Evolutionary conservation across 2,888 invertebrate genomes (phyloP).

Genomic region (Stenoptilia bipunctidactyla): DNA sequence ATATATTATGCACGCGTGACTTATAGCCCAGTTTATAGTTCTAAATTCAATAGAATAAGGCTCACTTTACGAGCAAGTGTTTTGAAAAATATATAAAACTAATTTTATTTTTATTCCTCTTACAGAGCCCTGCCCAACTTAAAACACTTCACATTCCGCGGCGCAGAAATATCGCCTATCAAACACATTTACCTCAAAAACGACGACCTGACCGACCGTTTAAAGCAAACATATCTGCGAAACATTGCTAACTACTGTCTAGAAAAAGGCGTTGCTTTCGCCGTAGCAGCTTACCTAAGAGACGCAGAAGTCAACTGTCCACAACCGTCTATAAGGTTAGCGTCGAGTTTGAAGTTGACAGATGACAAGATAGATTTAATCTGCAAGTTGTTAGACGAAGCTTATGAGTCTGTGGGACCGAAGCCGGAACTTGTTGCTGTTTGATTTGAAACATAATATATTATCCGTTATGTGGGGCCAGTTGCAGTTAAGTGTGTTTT

Average conservation of each 20-base stretch:
- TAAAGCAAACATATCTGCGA: conserved; percentile 68
- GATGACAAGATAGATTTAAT: conserved; percentile 70
- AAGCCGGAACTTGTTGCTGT: conserved; percentile 28
- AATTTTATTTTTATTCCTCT: too few species aligned
- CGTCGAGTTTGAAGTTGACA: conserved; percentile 75
- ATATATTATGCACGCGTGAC: too few species aligned
- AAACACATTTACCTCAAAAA: conserved; percentile 79
- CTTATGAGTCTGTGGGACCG: conserved; percentile 47
- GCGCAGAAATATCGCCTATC: conserved; percentile 77
- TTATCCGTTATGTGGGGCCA: too few species aligned
- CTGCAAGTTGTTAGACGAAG: conserved; percentile 44
- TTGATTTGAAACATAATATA: too few species aligned
- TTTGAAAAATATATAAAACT: too few species aligned
- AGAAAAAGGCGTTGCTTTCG: conserved; percentile 76
- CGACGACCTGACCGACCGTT: conserved; percentile 44
- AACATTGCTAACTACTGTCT: conserved; percentile 76
- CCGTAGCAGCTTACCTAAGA: conserved; percentile 78
- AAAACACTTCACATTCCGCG: conserved; percentile 61
- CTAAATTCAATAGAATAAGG: too few species aligned
- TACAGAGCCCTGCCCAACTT: conserved; percentile 53
- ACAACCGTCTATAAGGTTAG: conserved; percentile 80
- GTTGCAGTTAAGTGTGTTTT: too few species aligned
- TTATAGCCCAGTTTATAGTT: too few species aligned
- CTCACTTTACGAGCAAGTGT: too few species aligned
- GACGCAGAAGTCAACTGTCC: conserved; percentile 75